These are phyloP conservation scores for Eupithecia tripunctaria DNA, from an alignment of 2,888 invertebrate species.

Conservation along the genomic window DNA sequence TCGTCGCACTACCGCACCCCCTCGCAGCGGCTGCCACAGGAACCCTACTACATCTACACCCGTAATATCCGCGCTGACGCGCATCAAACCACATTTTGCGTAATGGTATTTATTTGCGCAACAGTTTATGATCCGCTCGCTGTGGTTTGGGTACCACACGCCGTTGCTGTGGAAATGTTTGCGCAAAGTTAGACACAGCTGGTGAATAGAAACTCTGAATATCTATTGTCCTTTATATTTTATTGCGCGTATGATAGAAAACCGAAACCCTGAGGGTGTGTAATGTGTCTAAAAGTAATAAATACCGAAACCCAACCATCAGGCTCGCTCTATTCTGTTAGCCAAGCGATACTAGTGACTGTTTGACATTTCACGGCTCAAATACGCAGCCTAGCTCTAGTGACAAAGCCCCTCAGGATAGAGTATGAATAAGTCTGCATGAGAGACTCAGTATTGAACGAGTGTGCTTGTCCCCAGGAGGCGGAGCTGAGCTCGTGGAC, in stretches of 20 bases:
- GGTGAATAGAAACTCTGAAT: neutral
- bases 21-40: neutral
- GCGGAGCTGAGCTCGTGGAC: constrained; percentile 79
- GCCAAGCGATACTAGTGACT: neutral
- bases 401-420: too few species aligned
- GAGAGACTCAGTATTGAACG: neutral
- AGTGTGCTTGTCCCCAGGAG: constrained; percentile 60
- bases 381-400: too few species aligned
- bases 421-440: too few species aligned
- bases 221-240: too few species aligned
- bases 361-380: neutral
- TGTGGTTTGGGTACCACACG: neutral
- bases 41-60: too few species aligned
- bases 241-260: neutral
- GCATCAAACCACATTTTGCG: neutral
- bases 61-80: neutral
- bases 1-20: neutral
- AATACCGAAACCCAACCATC: neutral
- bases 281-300: too few species aligned
- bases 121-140: neutral
- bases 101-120: neutral
- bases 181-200: neutral
- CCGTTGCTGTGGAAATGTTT: neutral
- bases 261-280: neutral
- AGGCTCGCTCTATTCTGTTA: neutral